Evolutionary conservation across 2,113 vertebrate genomes (phyloP), one percentile per base, ranked within the genome.

Genomic region (Gnathochromis pfefferi): DNA sequence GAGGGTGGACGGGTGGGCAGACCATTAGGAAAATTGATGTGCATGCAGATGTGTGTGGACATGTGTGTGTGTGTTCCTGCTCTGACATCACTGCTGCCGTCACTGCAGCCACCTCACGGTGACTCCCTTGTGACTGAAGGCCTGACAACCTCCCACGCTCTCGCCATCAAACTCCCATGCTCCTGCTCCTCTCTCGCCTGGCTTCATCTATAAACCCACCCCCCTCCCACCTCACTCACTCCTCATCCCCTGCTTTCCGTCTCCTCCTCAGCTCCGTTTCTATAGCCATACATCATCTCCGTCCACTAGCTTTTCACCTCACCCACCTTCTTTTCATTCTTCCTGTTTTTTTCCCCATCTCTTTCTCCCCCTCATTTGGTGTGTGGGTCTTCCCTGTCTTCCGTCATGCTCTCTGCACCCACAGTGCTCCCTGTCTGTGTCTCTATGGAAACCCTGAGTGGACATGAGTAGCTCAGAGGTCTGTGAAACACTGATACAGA

Each of bases 361-460:
- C 90, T 89, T 88, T 86, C 92, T 83, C 93, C 92, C 88, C 84
- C 90, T 92, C 92, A 60, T 92, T 93, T 57, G 57, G 47, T 60
- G 93, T 93, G 93, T 95, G 92, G 94, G 94, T 96, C 92, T 94
- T 94, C 93, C 94, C 92, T 95, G 91, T 90, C 82, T 89, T 91
- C 84, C 70, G 86, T 91, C 89, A 89, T 90, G 91, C 90, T 93
- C 89, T 87, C 88, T 89, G 83, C 82, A 31, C 87, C 90, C 93
- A 93, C 91, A 45, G 49, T 84, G 89, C 85, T 89, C 88, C 89
- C 90, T 83, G 89, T 91, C 92, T 92, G 84, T 86, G 94, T 94
- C 94, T 95, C 95, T 94, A 95, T 95, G 95, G 95, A 94, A 95
- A 95, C 95, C 87, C 90, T 2, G 54, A 92, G 93, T 94, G 93